A percentile compares a stretch with the other conserved stretches of the same genome.
phyloP scores from a whole-genome alignment of 2,113 vertebrate genomes.

The Pachycephala philippinensis region DNA sequence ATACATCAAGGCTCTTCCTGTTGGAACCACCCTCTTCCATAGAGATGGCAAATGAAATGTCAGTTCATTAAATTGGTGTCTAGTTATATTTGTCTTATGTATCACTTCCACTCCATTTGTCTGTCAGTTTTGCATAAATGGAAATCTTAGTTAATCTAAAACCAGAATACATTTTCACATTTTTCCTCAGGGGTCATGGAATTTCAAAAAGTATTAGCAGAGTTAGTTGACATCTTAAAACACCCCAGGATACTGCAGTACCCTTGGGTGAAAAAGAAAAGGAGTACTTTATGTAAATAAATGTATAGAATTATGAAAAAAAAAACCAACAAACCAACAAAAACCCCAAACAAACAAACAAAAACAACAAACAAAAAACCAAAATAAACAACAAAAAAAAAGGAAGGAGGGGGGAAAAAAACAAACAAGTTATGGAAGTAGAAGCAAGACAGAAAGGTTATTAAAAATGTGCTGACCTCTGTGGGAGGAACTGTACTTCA shows the following conservation, averaged over 20 bases:
- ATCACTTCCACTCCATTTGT: conserved; percentile 39
- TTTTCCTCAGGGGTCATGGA: conserved; percentile 25
- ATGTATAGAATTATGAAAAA: neutral
- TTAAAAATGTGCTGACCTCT: neutral
- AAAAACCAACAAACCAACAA: neutral
- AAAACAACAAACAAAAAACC: neutral
- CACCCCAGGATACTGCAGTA: neutral
- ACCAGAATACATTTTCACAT: neutral
- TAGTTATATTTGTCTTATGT: neutral
- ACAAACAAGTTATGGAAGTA: neutral
- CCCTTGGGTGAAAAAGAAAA: neutral
- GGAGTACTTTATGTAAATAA: neutral
- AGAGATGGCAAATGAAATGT: conserved; percentile 7
- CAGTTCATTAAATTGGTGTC: conserved; percentile 16
- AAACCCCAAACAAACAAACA: neutral
- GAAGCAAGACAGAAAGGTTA: neutral
- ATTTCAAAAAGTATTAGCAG: conserved; percentile 44
- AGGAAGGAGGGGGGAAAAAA: neutral
- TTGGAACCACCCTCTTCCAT: neutral
- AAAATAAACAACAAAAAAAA: neutral
- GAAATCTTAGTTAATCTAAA: conserved; percentile 51
- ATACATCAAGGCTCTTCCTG: neutral
- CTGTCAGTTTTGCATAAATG: conserved; percentile 37
- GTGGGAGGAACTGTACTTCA: neutral
- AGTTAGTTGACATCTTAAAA: conserved; percentile 10